Percentiles rank a stretch among this genome's conserved stretches.
These are phyloP conservation scores for Cotesia glomerata DNA, from an alignment of 1,140 invertebrate species.

Conservation along the genomic window DNA sequence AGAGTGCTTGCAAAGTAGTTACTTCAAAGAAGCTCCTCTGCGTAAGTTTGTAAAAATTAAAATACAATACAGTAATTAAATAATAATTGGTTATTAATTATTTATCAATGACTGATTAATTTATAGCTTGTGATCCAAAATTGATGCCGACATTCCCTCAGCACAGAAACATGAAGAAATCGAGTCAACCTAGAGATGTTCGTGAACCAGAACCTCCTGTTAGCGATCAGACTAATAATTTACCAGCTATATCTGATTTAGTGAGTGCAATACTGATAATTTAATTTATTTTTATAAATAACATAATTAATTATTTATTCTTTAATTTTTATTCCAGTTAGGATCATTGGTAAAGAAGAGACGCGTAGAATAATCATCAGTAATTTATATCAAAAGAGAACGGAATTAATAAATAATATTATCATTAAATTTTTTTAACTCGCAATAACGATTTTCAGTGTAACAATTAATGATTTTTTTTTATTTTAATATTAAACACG, in stretches of 20 bases:
- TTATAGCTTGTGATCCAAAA: slow-evolving; percentile 89
- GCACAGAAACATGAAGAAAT: slow-evolving; percentile 84
- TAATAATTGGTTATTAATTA: slow-evolving; percentile 8
- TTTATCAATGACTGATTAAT: slow-evolving; percentile 19
- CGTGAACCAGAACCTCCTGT: slow-evolving; percentile 66
- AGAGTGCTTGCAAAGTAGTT: slow-evolving; percentile 92
- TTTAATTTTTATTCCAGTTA: slow-evolving; percentile 60
- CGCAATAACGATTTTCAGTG: neutral
- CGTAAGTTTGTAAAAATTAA: slow-evolving; percentile 72
- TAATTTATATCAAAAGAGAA: neutral
- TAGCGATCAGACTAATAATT: slow-evolving; percentile 73
- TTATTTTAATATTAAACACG: no score
- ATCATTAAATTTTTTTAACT: neutral
- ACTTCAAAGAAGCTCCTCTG: slow-evolving; percentile 92
- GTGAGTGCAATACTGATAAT: slow-evolving; percentile 52
- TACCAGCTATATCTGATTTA: slow-evolving; percentile 79
- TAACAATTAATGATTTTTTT: no score
- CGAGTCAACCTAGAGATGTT: slow-evolving; percentile 59
- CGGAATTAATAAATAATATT: neutral
- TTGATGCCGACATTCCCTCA: slow-evolving; percentile 97
- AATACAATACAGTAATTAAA: slow-evolving; percentile 2
- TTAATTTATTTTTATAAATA: no score
- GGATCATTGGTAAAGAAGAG: slow-evolving; percentile 76
- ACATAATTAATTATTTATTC: slow-evolving; percentile 21
- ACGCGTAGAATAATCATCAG: slow-evolving; percentile 64